These are phyloP conservation scores for Chrysotoxum bicinctum DNA, from an alignment of 2,888 invertebrate species.

Conservation along the genomic window DNA sequence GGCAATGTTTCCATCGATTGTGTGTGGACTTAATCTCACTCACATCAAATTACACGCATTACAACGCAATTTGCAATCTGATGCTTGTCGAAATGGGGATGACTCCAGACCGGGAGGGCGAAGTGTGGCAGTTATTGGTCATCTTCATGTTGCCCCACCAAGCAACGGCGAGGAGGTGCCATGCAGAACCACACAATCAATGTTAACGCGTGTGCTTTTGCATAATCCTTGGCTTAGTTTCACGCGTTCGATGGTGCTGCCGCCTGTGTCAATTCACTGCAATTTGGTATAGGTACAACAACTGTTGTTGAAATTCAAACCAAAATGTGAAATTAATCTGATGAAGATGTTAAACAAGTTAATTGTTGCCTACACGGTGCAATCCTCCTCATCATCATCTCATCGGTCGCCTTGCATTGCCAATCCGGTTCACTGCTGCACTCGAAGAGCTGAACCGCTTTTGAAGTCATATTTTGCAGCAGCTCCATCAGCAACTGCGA, in stretches of 20 bases:
- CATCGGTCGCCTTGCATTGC: conserved; percentile 20
- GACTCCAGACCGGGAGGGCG: conserved; percentile 15
- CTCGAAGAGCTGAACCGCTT: conserved; percentile 32
- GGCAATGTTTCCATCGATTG: conserved; percentile 22
- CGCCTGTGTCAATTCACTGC: background rate
- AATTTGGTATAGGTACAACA: background rate
- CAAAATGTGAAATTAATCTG: conserved; percentile 58
- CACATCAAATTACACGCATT: conserved; percentile 59
- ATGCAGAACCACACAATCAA: conserved; percentile 41
- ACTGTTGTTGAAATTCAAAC: conserved; percentile 36
- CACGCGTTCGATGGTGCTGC: background rate
- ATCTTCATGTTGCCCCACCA: background rate
- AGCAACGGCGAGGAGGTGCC: background rate
- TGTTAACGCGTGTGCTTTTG: conserved; percentile 37
- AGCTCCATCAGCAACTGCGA: background rate
- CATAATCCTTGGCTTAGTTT: conserved; percentile 65
- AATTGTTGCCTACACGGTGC: conserved; percentile 48
- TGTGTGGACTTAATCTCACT: conserved; percentile 45
- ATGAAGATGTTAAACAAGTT: conserved; percentile 70
- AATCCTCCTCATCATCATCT: conserved; percentile 11
- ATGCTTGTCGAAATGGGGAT: conserved; percentile 15
- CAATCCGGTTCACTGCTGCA: conserved; percentile 30
- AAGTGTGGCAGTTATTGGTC: background rate
- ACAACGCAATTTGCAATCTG: conserved; percentile 59
- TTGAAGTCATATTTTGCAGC: conserved; percentile 20